Percentiles rank a stretch among this genome's conserved stretches.
Conservation (phyloP, 2,797 vertebrate genomes). For the Oreochromis grahami region DNA sequence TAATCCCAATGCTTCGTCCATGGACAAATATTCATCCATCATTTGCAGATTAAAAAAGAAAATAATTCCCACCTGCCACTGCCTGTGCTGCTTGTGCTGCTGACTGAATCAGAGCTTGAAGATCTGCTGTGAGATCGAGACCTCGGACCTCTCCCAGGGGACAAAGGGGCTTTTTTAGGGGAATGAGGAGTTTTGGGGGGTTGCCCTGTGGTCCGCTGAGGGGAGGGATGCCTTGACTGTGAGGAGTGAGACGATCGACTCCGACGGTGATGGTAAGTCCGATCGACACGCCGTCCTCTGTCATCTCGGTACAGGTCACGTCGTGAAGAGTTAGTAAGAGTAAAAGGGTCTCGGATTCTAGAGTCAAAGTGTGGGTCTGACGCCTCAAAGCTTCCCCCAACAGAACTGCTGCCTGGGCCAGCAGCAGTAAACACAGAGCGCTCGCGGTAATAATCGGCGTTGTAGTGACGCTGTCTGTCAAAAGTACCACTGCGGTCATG, state of each 20-base stretch:
- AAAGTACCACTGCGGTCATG: slow-evolving; percentile 95
- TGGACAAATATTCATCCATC: neutral
- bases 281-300: slow-evolving; percentile 89
- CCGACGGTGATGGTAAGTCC: slow-evolving; percentile 94
- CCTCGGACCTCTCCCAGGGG: slow-evolving; percentile 75
- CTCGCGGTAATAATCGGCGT: slow-evolving; percentile 97
- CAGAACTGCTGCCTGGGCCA: slow-evolving; percentile 69
- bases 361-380: slow-evolving; percentile 96
- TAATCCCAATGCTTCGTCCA: neutral
- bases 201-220: slow-evolving; percentile 90
- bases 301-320: slow-evolving; percentile 97
- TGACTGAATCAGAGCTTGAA: slow-evolving; percentile 96
- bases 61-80: slow-evolving; percentile 88
- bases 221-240: slow-evolving; percentile 96
- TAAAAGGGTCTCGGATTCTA: slow-evolving; percentile 90
- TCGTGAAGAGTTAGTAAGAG: slow-evolving; percentile 90
- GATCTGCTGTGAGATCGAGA: slow-evolving; percentile 91
- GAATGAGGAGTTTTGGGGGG: slow-evolving; percentile 88
- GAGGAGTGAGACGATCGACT: slow-evolving; percentile 98
- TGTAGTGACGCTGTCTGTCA: slow-evolving; percentile 97
- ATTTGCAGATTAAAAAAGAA: neutral
- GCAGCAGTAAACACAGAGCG: slow-evolving; percentile 76
- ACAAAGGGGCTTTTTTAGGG: slow-evolving; percentile 82
- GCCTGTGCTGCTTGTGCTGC: slow-evolving; percentile 97
- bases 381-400: slow-evolving; percentile 85